phyloP scores from a whole-genome alignment of 2,113 vertebrate species.

The Oreochromis niloticus region DNA sequence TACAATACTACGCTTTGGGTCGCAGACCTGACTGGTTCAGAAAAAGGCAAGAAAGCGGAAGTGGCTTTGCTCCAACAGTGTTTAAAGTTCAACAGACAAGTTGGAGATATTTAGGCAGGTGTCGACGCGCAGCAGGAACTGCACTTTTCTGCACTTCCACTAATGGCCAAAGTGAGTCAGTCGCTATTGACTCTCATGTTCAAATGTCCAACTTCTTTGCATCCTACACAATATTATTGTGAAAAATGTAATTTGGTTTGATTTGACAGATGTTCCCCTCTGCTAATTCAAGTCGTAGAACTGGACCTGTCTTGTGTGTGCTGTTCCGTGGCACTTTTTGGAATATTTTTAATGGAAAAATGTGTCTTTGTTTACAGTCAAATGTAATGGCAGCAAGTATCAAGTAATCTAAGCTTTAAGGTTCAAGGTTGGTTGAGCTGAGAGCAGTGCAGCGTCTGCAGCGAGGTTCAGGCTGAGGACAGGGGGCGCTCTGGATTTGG shows the following conservation, averaged over 20 bases:
- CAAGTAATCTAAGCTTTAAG: neutral
- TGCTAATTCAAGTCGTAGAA: neutral
- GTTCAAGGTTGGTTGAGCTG: neutral
- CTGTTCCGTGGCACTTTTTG: rapidly evolving
- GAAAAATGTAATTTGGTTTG: neutral
- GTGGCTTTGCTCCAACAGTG: neutral
- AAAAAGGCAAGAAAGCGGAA: neutral
- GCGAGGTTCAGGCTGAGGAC: neutral
- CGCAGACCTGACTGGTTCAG: neutral
- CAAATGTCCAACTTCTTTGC: neutral
- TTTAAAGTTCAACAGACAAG: neutral
- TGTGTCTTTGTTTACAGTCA: neutral
- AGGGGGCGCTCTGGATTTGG: neutral
- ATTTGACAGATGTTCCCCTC: neutral
- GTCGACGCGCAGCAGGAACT: neutral
- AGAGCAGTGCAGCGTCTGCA: neutral
- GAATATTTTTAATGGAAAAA: neutral
- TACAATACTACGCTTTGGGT: neutral
- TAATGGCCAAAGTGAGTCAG: neutral
- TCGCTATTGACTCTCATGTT: neutral
- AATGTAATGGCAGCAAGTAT: neutral
- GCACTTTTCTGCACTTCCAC: neutral
- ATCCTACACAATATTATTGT: neutral
- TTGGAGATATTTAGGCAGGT: neutral
- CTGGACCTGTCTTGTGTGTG: neutral